Evolutionary conservation across 2,113 vertebrate genomes (phyloP), one percentile per base, ranked within the genome.

Genomic region (Cinclus cinclus): DNA sequence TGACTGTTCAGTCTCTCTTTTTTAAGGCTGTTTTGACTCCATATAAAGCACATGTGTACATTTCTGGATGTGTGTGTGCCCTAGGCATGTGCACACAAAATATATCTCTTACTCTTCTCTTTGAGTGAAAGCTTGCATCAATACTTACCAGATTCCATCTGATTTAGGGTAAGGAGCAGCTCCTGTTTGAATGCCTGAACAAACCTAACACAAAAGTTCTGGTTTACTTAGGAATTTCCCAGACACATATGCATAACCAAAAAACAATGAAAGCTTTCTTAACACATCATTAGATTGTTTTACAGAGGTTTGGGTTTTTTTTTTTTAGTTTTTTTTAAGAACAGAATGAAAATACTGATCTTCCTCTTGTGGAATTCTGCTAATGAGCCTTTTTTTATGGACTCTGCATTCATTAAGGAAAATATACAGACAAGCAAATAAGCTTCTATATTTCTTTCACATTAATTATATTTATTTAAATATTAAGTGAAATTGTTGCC

Each of bases 121-220:
- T n/a, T 23, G 15, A 69, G 12, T 62, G 16, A 19, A 65, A 68
- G 5, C 27, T 23, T 41, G 3, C 9, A 39, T 65, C 1, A 0
- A 44, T 42, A 30, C 11, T 56, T 52, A 18, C 1, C 53, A 60
- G 14, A 52, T 44, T 78, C 24, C 9, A 18, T 27, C 37, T 13
- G 4, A 13, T 70, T 64, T 31, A 68, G 14, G 7, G 7, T 64
- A 67, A 91, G 35, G 59, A 68, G 9, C 8, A 24, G 7, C 15
- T 69, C 30, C 5, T 39, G 33, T 67, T 52, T 71, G 3, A 18
- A 17, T 65, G 21, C 22, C 37, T 79, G 24, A 64, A 60, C 7
- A 60, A 59, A 64, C 6, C 5, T 37, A 53, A 53, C n/a, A 27
- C 16, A 37, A 28, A 69, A 37, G 8, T 65, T 56, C 37, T 74